Conservation (phyloP, 2,888 invertebrate species). For the Theodoxus fluviatilis region DNA sequence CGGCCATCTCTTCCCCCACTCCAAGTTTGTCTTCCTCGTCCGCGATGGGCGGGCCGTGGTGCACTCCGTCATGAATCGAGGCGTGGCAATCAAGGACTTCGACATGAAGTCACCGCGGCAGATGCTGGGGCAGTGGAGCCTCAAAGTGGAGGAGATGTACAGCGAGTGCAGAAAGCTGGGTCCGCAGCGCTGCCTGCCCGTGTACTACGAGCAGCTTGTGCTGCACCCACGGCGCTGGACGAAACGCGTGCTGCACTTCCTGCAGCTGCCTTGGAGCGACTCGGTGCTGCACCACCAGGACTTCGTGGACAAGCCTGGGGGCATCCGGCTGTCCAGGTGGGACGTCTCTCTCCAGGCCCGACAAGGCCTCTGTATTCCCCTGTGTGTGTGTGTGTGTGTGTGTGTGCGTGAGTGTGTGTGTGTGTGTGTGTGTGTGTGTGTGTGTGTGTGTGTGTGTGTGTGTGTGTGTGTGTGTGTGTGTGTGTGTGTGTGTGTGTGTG, state of each 20-base stretch:
- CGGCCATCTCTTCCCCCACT: slow-evolving; percentile 92
- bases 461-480: no score
- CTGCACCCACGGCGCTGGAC: slow-evolving; percentile 90
- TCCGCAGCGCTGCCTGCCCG: slow-evolving; percentile 77
- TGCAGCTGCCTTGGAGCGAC: slow-evolving; percentile 93
- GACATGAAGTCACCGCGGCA: slow-evolving; percentile 89
- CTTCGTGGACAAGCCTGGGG: slow-evolving; percentile 93
- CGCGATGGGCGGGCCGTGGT: slow-evolving; percentile 98
- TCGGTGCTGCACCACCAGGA: slow-evolving; percentile 97
- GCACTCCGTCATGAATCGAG: slow-evolving; percentile 95
- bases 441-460: no score
- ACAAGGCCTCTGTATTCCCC: no score
- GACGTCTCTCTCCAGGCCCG: no score
- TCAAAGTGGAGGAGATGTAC: slow-evolving; percentile 90
- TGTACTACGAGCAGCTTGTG: slow-evolving; percentile 97
- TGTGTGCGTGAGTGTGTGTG: neutral
- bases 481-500: no score
- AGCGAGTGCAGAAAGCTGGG: slow-evolving; percentile 58
- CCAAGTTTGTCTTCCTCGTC: slow-evolving; percentile 97
- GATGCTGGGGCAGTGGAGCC: slow-evolving; percentile 96
- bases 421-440: no score
- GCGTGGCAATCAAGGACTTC: slow-evolving; percentile 90
- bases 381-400: no score
- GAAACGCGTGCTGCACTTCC: slow-evolving; percentile 84
- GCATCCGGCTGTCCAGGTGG: slow-evolving; percentile 93